phyloP scores from a whole-genome alignment of 1,140 invertebrate genomes.

The Drepana arcuata region DNA sequence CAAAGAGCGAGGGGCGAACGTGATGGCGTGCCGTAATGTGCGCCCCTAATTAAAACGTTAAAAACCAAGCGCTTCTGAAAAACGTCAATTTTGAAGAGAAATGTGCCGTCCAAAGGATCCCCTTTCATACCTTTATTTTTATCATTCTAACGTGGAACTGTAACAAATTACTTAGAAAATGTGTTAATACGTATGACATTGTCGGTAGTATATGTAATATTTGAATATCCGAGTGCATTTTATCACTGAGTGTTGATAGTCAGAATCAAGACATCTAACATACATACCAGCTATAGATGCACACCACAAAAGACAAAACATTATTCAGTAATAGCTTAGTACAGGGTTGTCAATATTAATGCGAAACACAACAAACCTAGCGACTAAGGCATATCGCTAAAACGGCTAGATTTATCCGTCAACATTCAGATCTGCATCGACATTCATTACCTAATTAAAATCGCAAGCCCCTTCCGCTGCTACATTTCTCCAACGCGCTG shows the following conservation, averaged over 20 bases:
- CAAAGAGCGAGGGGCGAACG: conserved; percentile 63
- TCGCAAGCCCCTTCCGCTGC: conserved; percentile 68
- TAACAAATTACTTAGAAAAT: too few relatives aligned
- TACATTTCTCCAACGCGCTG: conserved; percentile 68
- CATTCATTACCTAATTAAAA: conserved; percentile 72
- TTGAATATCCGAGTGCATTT: too few relatives aligned
- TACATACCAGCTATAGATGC: too few relatives aligned
- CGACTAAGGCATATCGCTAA: conserved; percentile 14
- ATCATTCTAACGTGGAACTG: conserved; percentile 43
- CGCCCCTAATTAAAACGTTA: conserved; percentile 71
- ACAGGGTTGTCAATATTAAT: too few relatives aligned
- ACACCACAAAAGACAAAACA: too few relatives aligned
- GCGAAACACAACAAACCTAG: conserved; percentile 12
- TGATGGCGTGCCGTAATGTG: conserved; percentile 63
- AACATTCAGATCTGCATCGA: conserved; percentile 70
- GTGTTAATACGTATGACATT: neutral
- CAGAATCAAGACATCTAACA: too few relatives aligned
- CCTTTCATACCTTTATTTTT: conserved; percentile 55
- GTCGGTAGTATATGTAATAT: conserved; percentile 1
- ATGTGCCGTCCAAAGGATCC: conserved; percentile 61
- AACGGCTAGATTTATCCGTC: conserved; percentile 66
- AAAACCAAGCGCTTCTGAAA: conserved; percentile 66
- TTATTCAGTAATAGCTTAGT: too few relatives aligned
- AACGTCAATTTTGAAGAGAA: conserved; percentile 69
- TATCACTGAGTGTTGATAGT: too few relatives aligned